These are phyloP conservation scores for Leiothrix lutea DNA, from an alignment of 2,113 vertebrate genomes.

Conservation along the genomic window DNA sequence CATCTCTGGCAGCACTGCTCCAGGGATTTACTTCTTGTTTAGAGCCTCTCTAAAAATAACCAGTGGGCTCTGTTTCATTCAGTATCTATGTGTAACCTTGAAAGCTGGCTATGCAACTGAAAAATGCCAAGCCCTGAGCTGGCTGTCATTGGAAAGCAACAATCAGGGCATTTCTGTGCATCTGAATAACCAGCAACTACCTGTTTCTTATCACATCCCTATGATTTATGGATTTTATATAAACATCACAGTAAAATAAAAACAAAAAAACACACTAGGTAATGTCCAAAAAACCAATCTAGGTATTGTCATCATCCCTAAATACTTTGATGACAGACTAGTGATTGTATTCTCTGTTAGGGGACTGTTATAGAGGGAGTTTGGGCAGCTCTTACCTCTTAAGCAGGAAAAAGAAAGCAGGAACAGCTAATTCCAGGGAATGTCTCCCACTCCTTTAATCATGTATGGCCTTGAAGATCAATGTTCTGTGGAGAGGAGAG, in stretches of 20 bases:
- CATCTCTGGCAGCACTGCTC: conserved; percentile 30
- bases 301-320: not conserved
- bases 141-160: not conserved
- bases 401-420: not conserved
- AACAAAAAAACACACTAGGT: not conserved
- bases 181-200: not conserved
- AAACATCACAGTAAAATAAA: not conserved
- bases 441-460: not conserved
- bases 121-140: conserved; percentile 1
- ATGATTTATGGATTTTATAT: not conserved
- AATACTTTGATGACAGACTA: not conserved
- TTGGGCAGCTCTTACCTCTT: conserved; percentile 4
- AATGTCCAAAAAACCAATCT: not conserved
- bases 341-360: not conserved
- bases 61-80: conserved; percentile 35
- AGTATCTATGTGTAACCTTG: conserved; percentile 35
- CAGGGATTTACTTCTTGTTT: conserved; percentile 56
- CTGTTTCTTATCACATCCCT: not conserved
- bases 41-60: conserved; percentile 60
- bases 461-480: not conserved
- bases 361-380: not conserved
- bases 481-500: not conserved
- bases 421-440: not conserved
- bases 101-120: conserved; percentile 21
- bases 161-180: not conserved